A percentile compares a stretch with the other conserved stretches of the same genome.
These are phyloP conservation scores for Druceiella hillmani DNA, from an alignment of 2,888 invertebrate genomes.

Conservation along the genomic window DNA sequence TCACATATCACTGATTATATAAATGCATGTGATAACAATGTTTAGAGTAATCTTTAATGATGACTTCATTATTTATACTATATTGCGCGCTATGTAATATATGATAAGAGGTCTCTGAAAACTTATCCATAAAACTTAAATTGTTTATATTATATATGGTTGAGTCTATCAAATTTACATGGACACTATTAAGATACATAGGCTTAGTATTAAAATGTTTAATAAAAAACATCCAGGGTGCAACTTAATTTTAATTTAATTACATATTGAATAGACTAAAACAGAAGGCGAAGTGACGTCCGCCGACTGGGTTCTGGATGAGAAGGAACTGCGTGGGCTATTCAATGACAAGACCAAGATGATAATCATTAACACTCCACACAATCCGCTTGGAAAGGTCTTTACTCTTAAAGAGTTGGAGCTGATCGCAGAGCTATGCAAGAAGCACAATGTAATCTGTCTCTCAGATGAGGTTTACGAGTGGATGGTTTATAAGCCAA, in stretches of 20 bases:
- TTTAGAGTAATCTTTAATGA: too few species aligned
- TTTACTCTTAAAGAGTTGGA: constrained; percentile 63
- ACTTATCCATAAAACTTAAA: too few species aligned
- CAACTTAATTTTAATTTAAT: constrained; percentile 5
- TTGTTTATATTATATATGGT: too few species aligned
- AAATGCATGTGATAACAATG: too few species aligned
- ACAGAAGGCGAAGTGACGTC: constrained; percentile 56
- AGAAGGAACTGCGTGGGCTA: constrained; percentile 67
- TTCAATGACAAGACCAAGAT: constrained; percentile 90
- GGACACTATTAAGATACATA: too few species aligned
- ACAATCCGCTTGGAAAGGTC: constrained; percentile 96
- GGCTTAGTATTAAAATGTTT: too few species aligned
- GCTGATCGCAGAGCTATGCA: constrained; percentile 81
- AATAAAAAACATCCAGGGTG: too few species aligned
- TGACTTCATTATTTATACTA: too few species aligned
- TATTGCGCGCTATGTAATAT: too few species aligned
- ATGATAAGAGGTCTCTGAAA: too few species aligned
- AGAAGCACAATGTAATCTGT: constrained; percentile 87
- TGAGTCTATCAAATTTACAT: too few species aligned
- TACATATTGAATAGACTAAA: constrained; percentile 33
- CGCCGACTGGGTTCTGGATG: constrained; percentile 86
- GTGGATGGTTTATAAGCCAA: constrained; percentile 86
- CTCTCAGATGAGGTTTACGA: constrained; percentile 98
- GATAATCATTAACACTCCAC: constrained; percentile 94
- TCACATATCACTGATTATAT: too few species aligned